phyloP scores from a whole-genome alignment of 2,888 invertebrate species.

The Flexamia atlantica region DNA sequence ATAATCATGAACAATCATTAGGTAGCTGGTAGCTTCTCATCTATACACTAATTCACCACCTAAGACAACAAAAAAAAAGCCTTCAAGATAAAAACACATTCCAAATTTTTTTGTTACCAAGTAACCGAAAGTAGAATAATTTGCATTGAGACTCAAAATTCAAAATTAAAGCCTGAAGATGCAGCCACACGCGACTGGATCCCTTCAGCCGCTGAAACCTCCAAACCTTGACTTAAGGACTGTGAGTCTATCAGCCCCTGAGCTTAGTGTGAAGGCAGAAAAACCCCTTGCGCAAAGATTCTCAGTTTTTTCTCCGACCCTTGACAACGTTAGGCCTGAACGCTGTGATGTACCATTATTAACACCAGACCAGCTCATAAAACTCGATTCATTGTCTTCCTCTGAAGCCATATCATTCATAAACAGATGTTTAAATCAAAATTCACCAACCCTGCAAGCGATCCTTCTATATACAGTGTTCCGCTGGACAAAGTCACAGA shows the following conservation, averaged over 20 bases:
- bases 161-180: neutral
- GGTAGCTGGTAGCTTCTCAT: too few species aligned
- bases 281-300: neutral
- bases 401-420: neutral
- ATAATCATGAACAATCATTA: too few species aligned
- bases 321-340: neutral
- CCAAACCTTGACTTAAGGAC: neutral
- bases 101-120: neutral
- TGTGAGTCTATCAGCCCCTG: conserved; percentile 29
- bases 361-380: neutral
- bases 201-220: conserved; percentile 17
- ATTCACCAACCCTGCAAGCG: neutral
- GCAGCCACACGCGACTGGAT: neutral
- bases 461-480: conserved; percentile 11
- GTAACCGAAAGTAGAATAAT: conserved; percentile 10
- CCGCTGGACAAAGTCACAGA: neutral
- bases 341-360: neutral
- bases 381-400: neutral
- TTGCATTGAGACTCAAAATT: neutral
- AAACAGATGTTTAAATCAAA: neutral
- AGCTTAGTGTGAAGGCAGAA: neutral
- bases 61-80: too few species aligned
- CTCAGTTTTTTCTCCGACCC: neutral
- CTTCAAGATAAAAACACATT: too few species aligned
- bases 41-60: too few species aligned